phyloP scores from a whole-genome alignment of 2,113 vertebrate genomes.

The Heliornis fulica region DNA sequence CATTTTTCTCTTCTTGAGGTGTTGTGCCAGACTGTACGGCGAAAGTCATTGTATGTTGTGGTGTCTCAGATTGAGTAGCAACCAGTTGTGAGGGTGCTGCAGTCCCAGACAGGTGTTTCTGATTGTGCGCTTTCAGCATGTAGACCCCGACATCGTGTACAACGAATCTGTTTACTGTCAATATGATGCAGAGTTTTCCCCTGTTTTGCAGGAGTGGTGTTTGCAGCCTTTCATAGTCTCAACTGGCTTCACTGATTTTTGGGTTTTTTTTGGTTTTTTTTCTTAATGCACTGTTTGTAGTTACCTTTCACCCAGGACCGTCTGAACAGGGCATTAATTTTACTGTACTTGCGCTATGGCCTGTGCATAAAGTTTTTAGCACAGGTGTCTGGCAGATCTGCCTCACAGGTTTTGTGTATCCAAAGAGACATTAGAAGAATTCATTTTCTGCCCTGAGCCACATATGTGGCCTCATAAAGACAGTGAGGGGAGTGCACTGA shows the following conservation, averaged over 20 bases:
- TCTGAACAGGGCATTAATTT: background rate
- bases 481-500: background rate
- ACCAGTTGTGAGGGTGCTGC: background rate
- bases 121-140: background rate
- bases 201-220: background rate
- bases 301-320: background rate
- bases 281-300: background rate
- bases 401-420: background rate
- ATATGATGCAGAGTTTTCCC: background rate
- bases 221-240: background rate
- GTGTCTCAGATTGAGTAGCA: background rate
- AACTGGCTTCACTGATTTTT: background rate
- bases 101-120: background rate
- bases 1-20: background rate
- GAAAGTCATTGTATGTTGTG: background rate
- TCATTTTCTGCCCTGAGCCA: background rate
- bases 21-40: background rate
- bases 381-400: background rate
- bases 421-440: accelerated
- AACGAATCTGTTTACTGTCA: accelerated
- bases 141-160: background rate
- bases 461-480: background rate
- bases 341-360: background rate
- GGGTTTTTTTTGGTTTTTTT: no score
- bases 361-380: background rate